Conservation (phyloP, 1,140 invertebrate species). For the Hypothenemus hampei region DNA sequence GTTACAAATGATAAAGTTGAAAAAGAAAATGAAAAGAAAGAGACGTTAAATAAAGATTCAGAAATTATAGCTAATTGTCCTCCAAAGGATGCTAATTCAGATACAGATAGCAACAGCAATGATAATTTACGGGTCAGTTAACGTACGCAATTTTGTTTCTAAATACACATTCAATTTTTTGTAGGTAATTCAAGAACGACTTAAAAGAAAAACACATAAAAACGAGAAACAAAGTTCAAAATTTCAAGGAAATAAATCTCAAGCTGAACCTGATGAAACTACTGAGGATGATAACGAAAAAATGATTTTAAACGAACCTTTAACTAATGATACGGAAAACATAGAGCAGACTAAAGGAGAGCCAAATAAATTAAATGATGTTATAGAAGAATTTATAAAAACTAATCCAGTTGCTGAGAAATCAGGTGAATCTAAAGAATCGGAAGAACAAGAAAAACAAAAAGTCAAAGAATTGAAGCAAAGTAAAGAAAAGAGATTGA, state of each 20-base stretch:
- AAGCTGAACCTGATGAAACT: background rate
- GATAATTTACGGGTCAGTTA: conserved; percentile 9
- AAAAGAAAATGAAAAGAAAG: background rate
- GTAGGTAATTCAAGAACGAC: background rate
- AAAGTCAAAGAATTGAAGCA: conserved; percentile 3
- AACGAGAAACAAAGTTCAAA: background rate
- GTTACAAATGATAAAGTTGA: too few relatives aligned
- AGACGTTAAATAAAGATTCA: conserved; percentile 6
- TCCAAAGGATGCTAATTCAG: background rate
- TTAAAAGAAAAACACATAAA: background rate
- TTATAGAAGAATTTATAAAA: conserved; percentile 10
- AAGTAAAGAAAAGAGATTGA: conserved; percentile 20
- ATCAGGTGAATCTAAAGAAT: conserved; percentile 6
- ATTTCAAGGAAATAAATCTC: background rate
- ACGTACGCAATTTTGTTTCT: too few relatives aligned
- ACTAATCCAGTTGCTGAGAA: background rate
- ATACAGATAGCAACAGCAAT: conserved; percentile 16
- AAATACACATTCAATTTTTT: too few relatives aligned
- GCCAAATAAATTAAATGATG: conserved; percentile 3
- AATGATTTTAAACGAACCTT: background rate
- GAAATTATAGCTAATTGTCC: background rate
- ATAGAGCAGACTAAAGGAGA: background rate
- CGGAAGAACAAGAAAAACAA: conserved; percentile 14
- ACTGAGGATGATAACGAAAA: background rate
- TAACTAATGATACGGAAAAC: background rate